phyloP scores from a whole-genome alignment of 2,888 invertebrate genomes.

The Emmelina monodactyla region DNA sequence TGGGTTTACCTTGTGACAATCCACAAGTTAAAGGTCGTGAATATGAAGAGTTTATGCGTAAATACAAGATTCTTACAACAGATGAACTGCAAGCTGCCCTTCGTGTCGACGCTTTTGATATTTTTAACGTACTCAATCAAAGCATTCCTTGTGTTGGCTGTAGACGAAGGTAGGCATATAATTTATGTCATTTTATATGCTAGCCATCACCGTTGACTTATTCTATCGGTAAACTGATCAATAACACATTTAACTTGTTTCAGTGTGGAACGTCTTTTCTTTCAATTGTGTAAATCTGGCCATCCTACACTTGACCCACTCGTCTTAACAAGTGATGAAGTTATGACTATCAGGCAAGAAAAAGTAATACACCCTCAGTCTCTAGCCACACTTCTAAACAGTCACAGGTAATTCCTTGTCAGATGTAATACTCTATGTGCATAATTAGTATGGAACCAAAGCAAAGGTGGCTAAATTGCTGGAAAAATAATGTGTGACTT shows the following conservation, averaged over 20 bases:
- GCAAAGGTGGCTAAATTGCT: too few relatives aligned
- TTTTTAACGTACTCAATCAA: constrained; percentile 85
- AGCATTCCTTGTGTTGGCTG: constrained; percentile 95
- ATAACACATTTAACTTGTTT: constrained; percentile 25
- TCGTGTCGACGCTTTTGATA: constrained; percentile 82
- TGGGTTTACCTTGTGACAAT: constrained; percentile 85
- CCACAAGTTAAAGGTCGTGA: constrained; percentile 82
- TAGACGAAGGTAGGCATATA: constrained; percentile 84
- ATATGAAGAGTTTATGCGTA: constrained; percentile 84
- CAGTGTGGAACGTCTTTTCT: constrained; percentile 89
- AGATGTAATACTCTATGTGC: too few relatives aligned
- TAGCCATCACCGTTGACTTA: too few relatives aligned
- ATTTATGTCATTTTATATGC: constrained; percentile 8
- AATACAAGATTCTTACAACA: constrained; percentile 78
- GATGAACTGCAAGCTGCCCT: constrained; percentile 83
- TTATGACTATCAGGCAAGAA: constrained; percentile 81
- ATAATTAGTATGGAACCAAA: too few relatives aligned
- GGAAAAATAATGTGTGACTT: too few relatives aligned
- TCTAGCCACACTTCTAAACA: constrained; percentile 84
- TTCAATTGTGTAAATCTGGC: constrained; percentile 83
- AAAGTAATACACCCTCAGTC: constrained; percentile 81
- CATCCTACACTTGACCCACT: constrained; percentile 90
- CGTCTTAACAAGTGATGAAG: constrained; percentile 76
- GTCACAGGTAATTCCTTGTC: constrained; percentile 86
- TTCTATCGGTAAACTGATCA: neutral